These are phyloP conservation scores for Apis cerana DNA, from an alignment of 1,140 invertebrate species.

Conservation along the genomic window DNA sequence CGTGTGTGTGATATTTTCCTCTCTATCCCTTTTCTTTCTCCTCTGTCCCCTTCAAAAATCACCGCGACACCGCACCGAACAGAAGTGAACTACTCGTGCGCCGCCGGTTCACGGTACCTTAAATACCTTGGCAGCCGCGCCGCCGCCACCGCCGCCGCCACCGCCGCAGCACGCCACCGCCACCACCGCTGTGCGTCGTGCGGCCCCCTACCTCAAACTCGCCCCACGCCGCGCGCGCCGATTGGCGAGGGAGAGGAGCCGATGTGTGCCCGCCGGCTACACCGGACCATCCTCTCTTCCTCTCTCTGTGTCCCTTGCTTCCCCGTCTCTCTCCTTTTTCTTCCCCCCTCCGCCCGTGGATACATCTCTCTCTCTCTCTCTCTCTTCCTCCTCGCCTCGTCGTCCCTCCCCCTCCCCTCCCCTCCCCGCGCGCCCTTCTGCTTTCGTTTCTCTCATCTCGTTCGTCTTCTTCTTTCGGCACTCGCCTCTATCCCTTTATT, in stretches of 20 bases:
- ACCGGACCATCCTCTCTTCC: slow-evolving; percentile 59
- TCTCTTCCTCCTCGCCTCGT: slow-evolving; percentile 15
- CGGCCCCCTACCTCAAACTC: slow-evolving; percentile 72
- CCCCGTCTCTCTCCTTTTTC: slow-evolving; percentile 50
- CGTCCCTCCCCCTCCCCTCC: neutral
- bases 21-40: slow-evolving; percentile 53
- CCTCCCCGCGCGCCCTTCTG: slow-evolving; percentile 4
- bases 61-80: slow-evolving; percentile 78
- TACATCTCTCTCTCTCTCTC: slow-evolving; percentile 2
- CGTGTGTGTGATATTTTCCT: slow-evolving; percentile 1
- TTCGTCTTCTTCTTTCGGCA: slow-evolving; percentile 23
- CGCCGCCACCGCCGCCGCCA: slow-evolving; percentile 65
- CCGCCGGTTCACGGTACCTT: slow-evolving; percentile 80
- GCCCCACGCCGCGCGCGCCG: slow-evolving; percentile 71
- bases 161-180: slow-evolving; percentile 61
- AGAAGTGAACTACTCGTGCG: slow-evolving; percentile 82
- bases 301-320: slow-evolving; percentile 57
- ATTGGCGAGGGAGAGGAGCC: slow-evolving; percentile 76
- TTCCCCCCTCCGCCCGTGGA: neutral
- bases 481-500: neutral
- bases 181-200: slow-evolving; percentile 62
- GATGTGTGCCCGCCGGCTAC: slow-evolving; percentile 66
- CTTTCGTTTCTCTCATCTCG: slow-evolving; percentile 39
- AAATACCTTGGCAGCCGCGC: slow-evolving; percentile 80
- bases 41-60: slow-evolving; percentile 68